Percentiles rank a stretch among this genome's conserved stretches.
Conservation (phyloP, 2,797 vertebrate genomes). For the Melopsittacus undulatus region DNA sequence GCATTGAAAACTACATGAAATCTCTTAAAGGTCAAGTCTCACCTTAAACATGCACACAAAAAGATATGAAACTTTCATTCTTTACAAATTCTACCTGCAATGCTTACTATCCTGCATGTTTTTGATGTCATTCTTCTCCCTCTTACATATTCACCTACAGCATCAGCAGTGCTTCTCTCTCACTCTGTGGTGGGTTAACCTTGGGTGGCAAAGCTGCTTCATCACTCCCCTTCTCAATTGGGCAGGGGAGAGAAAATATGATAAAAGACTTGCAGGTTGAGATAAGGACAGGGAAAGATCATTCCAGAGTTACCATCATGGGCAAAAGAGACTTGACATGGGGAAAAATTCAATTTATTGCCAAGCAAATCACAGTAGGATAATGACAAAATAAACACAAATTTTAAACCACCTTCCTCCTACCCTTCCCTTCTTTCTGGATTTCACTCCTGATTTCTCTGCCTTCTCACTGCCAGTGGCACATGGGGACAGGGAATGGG, state of each 20-base stretch:
- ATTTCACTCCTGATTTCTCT: background rate
- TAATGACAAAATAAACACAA: background rate
- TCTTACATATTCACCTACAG: background rate
- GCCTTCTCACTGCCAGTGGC: background rate
- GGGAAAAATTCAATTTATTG: background rate
- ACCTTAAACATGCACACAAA: background rate
- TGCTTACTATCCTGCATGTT: background rate
- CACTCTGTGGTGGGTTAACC: background rate
- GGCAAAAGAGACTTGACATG: background rate
- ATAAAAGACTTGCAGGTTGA: background rate
- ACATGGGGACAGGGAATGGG: background rate
- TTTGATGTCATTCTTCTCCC: background rate
- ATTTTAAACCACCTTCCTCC: background rate
- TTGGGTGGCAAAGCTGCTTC: background rate
- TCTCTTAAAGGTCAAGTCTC: background rate
- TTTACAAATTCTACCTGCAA: background rate
- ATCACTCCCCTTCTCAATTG: background rate
- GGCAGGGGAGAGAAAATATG: background rate
- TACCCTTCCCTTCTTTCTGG: background rate
- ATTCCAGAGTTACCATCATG: background rate
- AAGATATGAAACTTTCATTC: background rate
- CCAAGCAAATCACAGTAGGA: background rate
- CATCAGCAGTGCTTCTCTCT: background rate
- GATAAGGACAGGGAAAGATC: background rate
- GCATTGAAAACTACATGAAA: background rate